A percentile compares a stretch with the other conserved stretches of the same genome.
phyloP scores from a whole-genome alignment of 2,797 vertebrate genomes.

The Lophotriccus pileatus region DNA sequence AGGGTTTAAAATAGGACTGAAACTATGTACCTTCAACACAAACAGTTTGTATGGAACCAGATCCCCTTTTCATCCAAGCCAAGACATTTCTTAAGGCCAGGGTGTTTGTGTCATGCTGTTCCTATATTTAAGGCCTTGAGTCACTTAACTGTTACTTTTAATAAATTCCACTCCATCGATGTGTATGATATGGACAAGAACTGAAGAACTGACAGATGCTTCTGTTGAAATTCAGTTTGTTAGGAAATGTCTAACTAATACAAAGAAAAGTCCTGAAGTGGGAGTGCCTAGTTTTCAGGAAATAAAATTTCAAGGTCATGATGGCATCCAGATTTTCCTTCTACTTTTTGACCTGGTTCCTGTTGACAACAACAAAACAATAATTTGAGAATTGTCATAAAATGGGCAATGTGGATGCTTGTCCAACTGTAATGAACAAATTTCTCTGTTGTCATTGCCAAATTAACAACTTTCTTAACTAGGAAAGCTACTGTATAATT shows the following conservation, averaged over 20 bases:
- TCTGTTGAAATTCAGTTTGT: not conserved
- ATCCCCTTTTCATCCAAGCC: not conserved
- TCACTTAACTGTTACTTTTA: not conserved
- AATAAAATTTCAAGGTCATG: not conserved
- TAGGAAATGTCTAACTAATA: not conserved
- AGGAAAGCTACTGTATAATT: not conserved
- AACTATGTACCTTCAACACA: not conserved
- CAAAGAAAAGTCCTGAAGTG: not conserved
- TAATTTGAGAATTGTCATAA: not conserved
- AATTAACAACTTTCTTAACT: not conserved
- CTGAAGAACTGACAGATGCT: fast-evolving
- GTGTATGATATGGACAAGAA: not conserved
- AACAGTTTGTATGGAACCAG: not conserved
- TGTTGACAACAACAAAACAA: not conserved
- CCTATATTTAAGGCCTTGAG: not conserved
- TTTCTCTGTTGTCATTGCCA: not conserved
- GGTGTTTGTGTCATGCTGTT: not conserved
- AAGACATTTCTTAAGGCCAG: not conserved
- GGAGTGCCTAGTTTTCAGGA: not conserved
- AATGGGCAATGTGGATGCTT: not conserved
- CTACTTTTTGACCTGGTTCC: not conserved
- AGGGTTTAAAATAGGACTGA: not conserved
- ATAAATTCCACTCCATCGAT: not conserved
- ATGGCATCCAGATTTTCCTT: not conserved
- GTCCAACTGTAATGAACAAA: not conserved